Percentiles rank a stretch among this genome's conserved stretches.
These are phyloP conservation scores for Atherinosoma microstoma DNA, from an alignment of 2,797 vertebrate species.

Conservation along the genomic window DNA sequence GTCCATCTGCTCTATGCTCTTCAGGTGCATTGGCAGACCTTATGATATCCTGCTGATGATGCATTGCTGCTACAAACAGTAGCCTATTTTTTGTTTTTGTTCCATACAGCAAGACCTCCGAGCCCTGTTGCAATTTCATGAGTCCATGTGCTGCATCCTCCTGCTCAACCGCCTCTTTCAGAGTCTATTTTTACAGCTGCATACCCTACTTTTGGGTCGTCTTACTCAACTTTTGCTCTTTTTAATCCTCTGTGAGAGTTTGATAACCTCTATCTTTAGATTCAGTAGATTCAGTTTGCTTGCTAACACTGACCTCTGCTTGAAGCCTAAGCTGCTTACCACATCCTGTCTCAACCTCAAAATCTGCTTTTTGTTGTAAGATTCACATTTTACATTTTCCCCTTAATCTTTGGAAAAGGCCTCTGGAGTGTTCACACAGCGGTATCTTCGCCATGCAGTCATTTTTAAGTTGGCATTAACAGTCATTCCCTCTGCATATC, in stretches of 20 bases:
- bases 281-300: slow-evolving; percentile 27
- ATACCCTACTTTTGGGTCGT: slow-evolving; percentile 23
- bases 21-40: slow-evolving; percentile 20
- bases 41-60: slow-evolving; percentile 21
- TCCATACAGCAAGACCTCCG: slow-evolving; percentile 21
- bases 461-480: slow-evolving; percentile 17
- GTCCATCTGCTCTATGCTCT: slow-evolving; percentile 12
- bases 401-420: slow-evolving; percentile 55
- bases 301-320: slow-evolving; percentile 40
- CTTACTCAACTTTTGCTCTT: slow-evolving; percentile 28
- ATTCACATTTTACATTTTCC: slow-evolving; percentile 33
- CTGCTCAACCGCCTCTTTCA: not conserved
- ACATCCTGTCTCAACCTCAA: slow-evolving; percentile 46
- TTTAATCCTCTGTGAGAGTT: slow-evolving; percentile 23
- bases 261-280: slow-evolving; percentile 41
- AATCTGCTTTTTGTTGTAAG: slow-evolving; percentile 64
- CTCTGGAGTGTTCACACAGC: slow-evolving; percentile 28
- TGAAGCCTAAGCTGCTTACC: slow-evolving; percentile 61
- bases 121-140: slow-evolving; percentile 20
- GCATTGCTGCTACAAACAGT: slow-evolving; percentile 1
- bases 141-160: slow-evolving; percentile 10
- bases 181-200: slow-evolving; percentile 20
- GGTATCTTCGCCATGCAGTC: slow-evolving; percentile 18
- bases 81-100: slow-evolving; percentile 21
- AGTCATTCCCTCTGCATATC: slow-evolving; percentile 6